Conservation (phyloP, 2,797 vertebrate genomes). For the Xenentodon cancila region DNA sequence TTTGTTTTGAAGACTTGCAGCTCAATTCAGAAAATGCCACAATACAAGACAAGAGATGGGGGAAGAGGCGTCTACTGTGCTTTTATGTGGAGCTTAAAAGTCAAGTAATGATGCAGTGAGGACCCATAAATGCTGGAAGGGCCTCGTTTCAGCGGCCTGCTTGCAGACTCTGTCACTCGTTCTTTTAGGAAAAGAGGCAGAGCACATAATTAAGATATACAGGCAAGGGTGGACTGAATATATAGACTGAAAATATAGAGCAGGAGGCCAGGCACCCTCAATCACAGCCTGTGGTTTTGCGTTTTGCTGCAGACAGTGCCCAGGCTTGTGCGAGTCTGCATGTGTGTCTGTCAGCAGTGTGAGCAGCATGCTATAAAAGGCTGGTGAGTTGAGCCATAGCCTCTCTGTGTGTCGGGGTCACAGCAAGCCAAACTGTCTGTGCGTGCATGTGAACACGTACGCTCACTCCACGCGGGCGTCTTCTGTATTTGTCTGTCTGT, state of each 20-base stretch:
- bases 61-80: conserved; percentile 36
- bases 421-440: conserved; percentile 69
- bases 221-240: conserved; percentile 77
- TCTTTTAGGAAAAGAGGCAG: conserved; percentile 73
- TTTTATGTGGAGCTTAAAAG: conserved; percentile 63
- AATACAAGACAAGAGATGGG: conserved; percentile 31
- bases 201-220: conserved; percentile 85
- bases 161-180: conserved; percentile 52
- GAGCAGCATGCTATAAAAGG: conserved; percentile 82
- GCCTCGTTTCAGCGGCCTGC: conserved; percentile 76
- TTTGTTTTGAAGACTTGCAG: conserved; percentile 42
- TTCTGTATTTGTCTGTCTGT: conserved; percentile 37
- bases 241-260: conserved; percentile 85
- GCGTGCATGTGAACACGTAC: conserved; percentile 59
- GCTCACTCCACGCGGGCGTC: conserved; percentile 33
- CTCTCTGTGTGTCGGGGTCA: conserved; percentile 76
- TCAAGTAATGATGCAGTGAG: conserved; percentile 76
- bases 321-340: conserved; percentile 59
- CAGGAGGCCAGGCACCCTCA: conserved; percentile 77
- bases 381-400: conserved; percentile 71
- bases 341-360: conserved; percentile 67
- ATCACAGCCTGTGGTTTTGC: conserved; percentile 81
- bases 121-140: conserved; percentile 72
- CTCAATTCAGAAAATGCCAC: conserved; percentile 33
- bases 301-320: conserved; percentile 74